Conservation (phyloP, 2,888 invertebrate species). For the Philaethria dido region DNA sequence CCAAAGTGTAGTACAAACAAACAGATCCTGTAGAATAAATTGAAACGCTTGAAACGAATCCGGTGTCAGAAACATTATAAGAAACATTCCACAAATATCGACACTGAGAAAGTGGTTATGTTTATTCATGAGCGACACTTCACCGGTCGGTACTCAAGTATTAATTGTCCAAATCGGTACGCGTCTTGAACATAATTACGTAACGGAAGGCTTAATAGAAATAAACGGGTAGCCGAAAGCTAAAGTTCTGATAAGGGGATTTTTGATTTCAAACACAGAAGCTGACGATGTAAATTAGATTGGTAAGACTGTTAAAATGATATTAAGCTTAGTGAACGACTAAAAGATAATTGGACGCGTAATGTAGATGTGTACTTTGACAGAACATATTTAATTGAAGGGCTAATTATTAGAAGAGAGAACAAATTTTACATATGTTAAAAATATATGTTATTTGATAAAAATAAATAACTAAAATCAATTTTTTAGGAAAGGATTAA, state of each 20-base stretch:
- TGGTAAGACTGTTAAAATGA: constrained; percentile 22
- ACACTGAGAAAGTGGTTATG: constrained; percentile 41
- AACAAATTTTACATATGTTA: too few species aligned
- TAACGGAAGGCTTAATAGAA: constrained; percentile 40
- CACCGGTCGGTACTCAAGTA: constrained; percentile 41
- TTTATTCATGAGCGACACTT: constrained; percentile 50
- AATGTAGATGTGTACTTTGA: constrained; percentile 5
- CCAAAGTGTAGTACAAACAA: constrained; percentile 12
- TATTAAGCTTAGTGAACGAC: constrained; percentile 18
- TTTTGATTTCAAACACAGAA: constrained; percentile 31
- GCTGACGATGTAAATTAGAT: constrained; percentile 32
- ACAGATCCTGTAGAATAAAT: constrained; percentile 19
- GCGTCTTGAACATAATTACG: constrained; percentile 42
- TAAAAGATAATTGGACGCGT: constrained; percentile 29
- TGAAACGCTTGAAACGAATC: constrained; percentile 18
- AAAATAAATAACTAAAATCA: too few species aligned
- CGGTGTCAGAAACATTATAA: constrained; percentile 28
- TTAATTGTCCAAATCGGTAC: constrained; percentile 47
- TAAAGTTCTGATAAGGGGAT: constrained; percentile 32
- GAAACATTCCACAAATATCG: constrained; percentile 33
- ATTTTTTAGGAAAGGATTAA: too few species aligned
- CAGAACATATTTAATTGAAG: background rate
- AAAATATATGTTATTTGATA: too few species aligned
- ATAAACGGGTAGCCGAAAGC: constrained; percentile 34
- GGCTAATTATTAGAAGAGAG: too few species aligned